These are phyloP conservation scores for Platerodrilus igneus DNA, from an alignment of 2,888 invertebrate genomes.

Conservation along the genomic window DNA sequence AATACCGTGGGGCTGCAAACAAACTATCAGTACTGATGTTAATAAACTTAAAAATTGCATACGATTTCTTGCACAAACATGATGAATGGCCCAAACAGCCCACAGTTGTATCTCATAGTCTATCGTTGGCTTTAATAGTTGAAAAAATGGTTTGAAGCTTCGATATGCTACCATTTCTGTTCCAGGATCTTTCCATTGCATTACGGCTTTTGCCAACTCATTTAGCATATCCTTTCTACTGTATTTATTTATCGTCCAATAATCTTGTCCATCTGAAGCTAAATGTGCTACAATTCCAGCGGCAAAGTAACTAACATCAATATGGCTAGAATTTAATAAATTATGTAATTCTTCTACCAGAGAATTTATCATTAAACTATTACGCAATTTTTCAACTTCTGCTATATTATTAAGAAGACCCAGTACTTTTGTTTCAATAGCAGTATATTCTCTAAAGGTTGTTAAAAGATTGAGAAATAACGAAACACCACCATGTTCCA, in stretches of 20 bases:
- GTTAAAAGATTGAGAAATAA: slow-evolving; percentile 63
- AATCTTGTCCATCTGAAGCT: slow-evolving; percentile 55
- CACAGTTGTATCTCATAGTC: slow-evolving; percentile 66
- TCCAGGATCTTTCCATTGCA: slow-evolving; percentile 63
- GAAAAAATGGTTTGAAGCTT: slow-evolving; percentile 68
- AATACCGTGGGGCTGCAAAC: slow-evolving; percentile 60
- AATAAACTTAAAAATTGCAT: no score
- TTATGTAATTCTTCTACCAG: slow-evolving; percentile 33
- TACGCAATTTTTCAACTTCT: slow-evolving; percentile 57
- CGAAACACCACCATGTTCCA: slow-evolving; percentile 62
- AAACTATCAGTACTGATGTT: slow-evolving; percentile 6
- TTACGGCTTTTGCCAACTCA: slow-evolving; percentile 56
- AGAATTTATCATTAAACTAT: slow-evolving; percentile 37
- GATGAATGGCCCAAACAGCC: slow-evolving; percentile 76
- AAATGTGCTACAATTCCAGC: slow-evolving; percentile 69
- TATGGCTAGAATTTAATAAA: slow-evolving; percentile 54
- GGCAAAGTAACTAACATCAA: slow-evolving; percentile 68
- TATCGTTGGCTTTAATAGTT: slow-evolving; percentile 55
- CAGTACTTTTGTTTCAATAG: slow-evolving; percentile 71
- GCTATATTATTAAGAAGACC: slow-evolving; percentile 73
- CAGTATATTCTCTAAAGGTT: slow-evolving; percentile 57
- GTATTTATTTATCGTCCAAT: slow-evolving; percentile 48
- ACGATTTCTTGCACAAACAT: slow-evolving; percentile 72
- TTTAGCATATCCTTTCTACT: slow-evolving; percentile 45
- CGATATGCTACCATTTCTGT: slow-evolving; percentile 72